Evolutionary conservation across 1,140 invertebrate species (phyloP).

Genomic region (Trachelipus rathkii): DNA sequence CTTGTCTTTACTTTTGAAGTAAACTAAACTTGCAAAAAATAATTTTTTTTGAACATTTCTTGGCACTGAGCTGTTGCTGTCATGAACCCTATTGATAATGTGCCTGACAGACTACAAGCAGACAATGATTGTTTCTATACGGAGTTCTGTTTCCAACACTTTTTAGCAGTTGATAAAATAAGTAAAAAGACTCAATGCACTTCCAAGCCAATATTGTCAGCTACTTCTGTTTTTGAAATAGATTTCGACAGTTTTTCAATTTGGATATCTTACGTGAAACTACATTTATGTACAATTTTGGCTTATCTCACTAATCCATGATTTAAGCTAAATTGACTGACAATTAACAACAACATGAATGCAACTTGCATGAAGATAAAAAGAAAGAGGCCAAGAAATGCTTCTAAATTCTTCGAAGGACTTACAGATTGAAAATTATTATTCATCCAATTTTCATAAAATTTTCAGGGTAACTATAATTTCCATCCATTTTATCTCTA

Average conservation of each 20-base stretch:
- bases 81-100: slow-evolving; percentile 26
- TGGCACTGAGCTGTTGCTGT: slow-evolving; percentile 17
- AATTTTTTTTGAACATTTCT: slow-evolving; percentile 3
- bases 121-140: slow-evolving; percentile 24
- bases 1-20: slow-evolving; percentile 23
- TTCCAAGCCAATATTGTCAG: slow-evolving; percentile 9
- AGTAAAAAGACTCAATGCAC: slow-evolving; percentile 21
- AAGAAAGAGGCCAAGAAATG: too few species aligned
- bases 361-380: too few species aligned
- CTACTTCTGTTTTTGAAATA: slow-evolving; percentile 14
- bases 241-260: slow-evolving; percentile 17
- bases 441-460: too few species aligned
- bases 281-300: not conserved
- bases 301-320: not conserved
- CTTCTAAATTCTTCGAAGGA: too few species aligned
- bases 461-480: too few species aligned
- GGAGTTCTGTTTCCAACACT: slow-evolving; percentile 24
- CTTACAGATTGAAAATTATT: too few species aligned
- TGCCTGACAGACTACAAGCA: slow-evolving; percentile 20
- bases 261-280: not conserved
- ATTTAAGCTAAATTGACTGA: not conserved
- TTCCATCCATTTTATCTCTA: too few species aligned
- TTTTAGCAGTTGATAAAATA: slow-evolving; percentile 27
- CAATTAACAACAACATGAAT: not conserved
- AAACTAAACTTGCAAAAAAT: not conserved